A percentile compares a stretch with the other conserved stretches of the same genome.
Evolutionary conservation across 2,888 invertebrate genomes (phyloP).

Genomic region (Leptopilina syphax): DNA sequence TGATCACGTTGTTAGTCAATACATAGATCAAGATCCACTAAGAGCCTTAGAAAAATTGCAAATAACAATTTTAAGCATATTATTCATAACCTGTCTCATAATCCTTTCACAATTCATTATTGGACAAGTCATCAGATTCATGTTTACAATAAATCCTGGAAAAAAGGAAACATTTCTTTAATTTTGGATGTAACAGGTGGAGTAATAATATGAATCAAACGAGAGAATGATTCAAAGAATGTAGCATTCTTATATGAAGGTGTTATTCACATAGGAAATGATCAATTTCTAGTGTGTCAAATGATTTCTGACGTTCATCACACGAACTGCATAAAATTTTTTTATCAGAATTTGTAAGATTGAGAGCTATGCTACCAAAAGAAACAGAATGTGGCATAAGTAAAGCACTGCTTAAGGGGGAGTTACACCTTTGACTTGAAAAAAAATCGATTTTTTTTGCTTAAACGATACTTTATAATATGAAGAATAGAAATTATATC

Average conservation of each 20-base stretch:
- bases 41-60: background rate
- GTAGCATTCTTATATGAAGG: background rate
- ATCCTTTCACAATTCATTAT: background rate
- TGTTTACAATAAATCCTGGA: background rate
- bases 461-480: no score
- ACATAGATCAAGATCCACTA: background rate
- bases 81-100: background rate
- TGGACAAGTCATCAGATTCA: background rate
- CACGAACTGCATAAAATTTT: background rate
- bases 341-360: background rate
- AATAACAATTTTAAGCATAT: background rate
- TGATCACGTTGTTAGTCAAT: background rate
- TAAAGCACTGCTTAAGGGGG: background rate
- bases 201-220: background rate
- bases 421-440: no score
- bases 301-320: background rate
- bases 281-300: background rate
- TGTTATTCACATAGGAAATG: background rate
- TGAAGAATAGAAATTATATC: no score
- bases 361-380: background rate
- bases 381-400: background rate
- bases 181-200: background rate
- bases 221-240: background rate
- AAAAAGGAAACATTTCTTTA: background rate
- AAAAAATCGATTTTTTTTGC: no score